Base-by-base conservation (phyloP, 2,888 invertebrate species). In the Dyspetes luteomarginatus region DNA sequence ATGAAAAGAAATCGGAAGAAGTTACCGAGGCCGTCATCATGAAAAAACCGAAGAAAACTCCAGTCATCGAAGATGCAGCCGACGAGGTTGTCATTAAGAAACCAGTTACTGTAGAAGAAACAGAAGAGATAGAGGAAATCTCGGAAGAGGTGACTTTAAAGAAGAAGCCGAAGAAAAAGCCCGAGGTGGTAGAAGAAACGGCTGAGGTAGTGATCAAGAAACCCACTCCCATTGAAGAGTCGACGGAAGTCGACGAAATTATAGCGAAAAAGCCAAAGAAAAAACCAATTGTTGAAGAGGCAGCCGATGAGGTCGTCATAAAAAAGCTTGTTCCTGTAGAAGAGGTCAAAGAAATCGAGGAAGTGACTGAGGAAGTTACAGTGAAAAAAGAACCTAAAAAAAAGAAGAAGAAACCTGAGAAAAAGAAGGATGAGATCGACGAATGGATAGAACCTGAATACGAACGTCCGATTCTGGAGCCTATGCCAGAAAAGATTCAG, bases 1-100 rank as follows among this genome's bases (percentile, higher is more conserved):
- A 84, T 3, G 86, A 86, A 24, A 90, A 92, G 60, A 84, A 87
- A 68, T 83, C 85, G 4, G 88, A 86, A 19, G 86, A 89, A 64
- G 83, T 82, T 60, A 60, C 77, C 3, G 86, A 87, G 24, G 88
- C 89, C 56, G 81, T 87, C 3, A 24, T 86, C 52, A 86, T 84
- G 85, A 91, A 82, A 88, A 92, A 82, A 73, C 89, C 86, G 7
- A 92, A 92, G 48, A 88, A 92, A 19, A 92, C 92, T 79, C 91
- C 90, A 0, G 91, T 90, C 0, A 55, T 68, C 0, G 84, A 88
- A n/a, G 85, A 86, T 26, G 82, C 82, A 0, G 78, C 82, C 0
- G 81, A 78, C 0, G 84, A 85, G 41, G 65, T 81, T 67, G 64
- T 56, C 4, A 72, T 81, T 12, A 83, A 83, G 24, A 84, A 82